Conservation (phyloP, 1,140 invertebrate species). For the Scaptodrosophila lebanonensis region DNA sequence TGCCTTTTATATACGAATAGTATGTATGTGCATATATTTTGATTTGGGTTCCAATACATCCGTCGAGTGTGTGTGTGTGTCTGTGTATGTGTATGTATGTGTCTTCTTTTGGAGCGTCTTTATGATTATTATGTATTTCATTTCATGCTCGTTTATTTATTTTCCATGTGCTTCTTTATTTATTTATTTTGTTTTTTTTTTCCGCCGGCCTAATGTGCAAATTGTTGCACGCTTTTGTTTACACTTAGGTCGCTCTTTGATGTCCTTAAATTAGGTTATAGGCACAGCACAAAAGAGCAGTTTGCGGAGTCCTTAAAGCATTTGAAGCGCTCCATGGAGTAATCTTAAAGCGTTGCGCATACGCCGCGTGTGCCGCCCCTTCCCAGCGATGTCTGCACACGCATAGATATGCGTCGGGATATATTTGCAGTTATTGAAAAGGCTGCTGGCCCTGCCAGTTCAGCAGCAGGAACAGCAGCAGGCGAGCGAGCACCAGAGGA, state of each 20-base stretch:
- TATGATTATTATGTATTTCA: slow-evolving; percentile 5
- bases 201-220: too few species aligned
- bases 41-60: slow-evolving; percentile 57
- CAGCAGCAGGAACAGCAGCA: too few species aligned
- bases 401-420: slow-evolving; percentile 18
- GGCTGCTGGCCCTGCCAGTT: too few species aligned
- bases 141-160: slow-evolving; percentile 14
- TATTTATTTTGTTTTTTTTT: slow-evolving; percentile 6
- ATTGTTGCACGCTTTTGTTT: too few species aligned
- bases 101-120: slow-evolving; percentile 3
- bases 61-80: not conserved
- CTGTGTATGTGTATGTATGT: slow-evolving; percentile 15
- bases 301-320: too few species aligned
- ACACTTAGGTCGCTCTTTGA: too few species aligned
- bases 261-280: too few species aligned
- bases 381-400: slow-evolving; percentile 13
- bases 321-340: too few species aligned
- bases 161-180: slow-evolving; percentile 11
- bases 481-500: too few species aligned
- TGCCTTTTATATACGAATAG: slow-evolving; percentile 43
- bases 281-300: too few species aligned
- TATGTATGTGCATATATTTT: too few species aligned
- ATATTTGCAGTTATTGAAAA: slow-evolving; percentile 29
- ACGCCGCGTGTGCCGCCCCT: slow-evolving; percentile 41
- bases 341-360: slow-evolving; percentile 16